phyloP scores from a whole-genome alignment of 2,888 invertebrate genomes.

The Dolichomitus sp. region DNA sequence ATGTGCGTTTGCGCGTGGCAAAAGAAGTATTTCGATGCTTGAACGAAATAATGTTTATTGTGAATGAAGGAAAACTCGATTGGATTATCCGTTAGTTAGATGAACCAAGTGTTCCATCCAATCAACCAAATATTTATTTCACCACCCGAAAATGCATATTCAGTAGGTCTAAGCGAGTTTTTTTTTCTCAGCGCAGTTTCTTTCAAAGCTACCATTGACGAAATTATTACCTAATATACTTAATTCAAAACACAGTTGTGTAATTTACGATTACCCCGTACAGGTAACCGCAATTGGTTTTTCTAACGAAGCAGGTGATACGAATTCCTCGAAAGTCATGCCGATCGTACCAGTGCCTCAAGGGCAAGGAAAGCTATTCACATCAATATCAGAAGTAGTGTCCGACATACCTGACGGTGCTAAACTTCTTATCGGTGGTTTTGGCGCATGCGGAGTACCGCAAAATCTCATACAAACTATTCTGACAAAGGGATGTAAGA shows the following conservation, averaged over 20 bases:
- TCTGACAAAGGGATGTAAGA: slow-evolving; percentile 91
- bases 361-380: slow-evolving; percentile 89
- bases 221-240: background rate
- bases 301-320: background rate
- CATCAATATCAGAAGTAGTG: slow-evolving; percentile 92
- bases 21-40: too few relatives aligned
- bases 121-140: too few relatives aligned
- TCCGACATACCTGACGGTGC: slow-evolving; percentile 96
- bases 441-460: slow-evolving; percentile 99
- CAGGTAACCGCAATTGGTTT: background rate
- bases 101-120: too few relatives aligned
- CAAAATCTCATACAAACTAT: slow-evolving; percentile 97
- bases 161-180: too few relatives aligned
- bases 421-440: slow-evolving; percentile 97
- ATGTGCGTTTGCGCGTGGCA: too few relatives aligned
- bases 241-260: background rate
- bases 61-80: too few relatives aligned
- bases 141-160: too few relatives aligned
- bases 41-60: too few relatives aligned
- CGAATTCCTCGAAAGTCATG: background rate
- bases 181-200: too few relatives aligned
- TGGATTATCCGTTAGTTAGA: too few relatives aligned
- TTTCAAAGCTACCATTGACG: too few relatives aligned
- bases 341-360: slow-evolving; percentile 69
- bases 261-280: background rate